Conservation (phyloP, 2,888 invertebrate genomes). For the Dione vanillae region DNA sequence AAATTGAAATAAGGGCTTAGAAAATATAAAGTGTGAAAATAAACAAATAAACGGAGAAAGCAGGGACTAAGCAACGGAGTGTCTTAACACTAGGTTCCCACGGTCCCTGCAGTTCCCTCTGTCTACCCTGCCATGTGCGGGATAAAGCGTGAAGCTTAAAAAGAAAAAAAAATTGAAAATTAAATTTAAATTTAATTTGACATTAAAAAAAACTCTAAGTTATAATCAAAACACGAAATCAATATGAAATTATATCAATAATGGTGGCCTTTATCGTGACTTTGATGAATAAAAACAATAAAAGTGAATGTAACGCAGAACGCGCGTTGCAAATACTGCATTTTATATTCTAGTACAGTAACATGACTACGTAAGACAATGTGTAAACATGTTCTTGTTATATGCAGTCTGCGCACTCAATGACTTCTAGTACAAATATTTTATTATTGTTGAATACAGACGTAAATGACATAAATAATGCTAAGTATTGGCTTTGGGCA, state of each 20-base stretch:
- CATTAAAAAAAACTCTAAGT: no score
- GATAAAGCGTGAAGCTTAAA: no score
- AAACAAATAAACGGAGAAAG: no score
- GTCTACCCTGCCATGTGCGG: no score
- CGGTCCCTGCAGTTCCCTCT: no score
- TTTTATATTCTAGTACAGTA: slow-evolving; percentile 28
- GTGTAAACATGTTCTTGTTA: slow-evolving; percentile 22
- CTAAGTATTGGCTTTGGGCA: neutral
- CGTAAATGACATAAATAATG: neutral
- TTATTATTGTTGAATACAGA: neutral
- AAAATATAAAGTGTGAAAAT: no score
- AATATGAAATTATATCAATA: neutral
- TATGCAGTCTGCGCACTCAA: slow-evolving; percentile 8
- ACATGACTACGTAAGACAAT: slow-evolving; percentile 22
- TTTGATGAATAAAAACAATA: slow-evolving; percentile 15
- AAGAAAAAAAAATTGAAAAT: no score
- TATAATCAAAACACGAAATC: no score
- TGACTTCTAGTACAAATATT: slow-evolving; percentile 7
- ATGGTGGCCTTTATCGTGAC: neutral
- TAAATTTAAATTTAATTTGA: no score
- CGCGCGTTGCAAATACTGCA: slow-evolving; percentile 12
- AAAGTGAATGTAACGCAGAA: slow-evolving; percentile 25
- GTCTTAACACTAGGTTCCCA: no score
- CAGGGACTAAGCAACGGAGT: no score
- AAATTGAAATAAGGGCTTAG: no score